Evolutionary conservation across 2,888 invertebrate genomes (phyloP), one percentile per base, ranked within the genome.

Genomic region (Apamea monoglypha): DNA sequence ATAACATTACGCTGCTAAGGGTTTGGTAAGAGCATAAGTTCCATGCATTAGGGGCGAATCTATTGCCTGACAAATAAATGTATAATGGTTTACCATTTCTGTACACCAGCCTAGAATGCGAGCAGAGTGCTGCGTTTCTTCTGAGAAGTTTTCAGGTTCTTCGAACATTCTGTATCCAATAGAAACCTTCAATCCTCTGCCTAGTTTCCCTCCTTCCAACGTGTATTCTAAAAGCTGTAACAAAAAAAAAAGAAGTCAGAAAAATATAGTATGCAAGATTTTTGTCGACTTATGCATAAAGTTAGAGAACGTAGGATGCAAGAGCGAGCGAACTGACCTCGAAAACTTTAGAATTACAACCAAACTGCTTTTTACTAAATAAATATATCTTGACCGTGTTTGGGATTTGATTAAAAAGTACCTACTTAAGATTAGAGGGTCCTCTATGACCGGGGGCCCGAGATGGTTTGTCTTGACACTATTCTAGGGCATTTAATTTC

Each of bases 91-190:
- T 78, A 87, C 85, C 87, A 87, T 85, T 87, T 85, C 85, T 25
- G 66, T 0, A 68, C 85, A 87, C 87, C 85, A 87, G n/a, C 81
- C 85, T 32, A 85, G 74, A 74, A 85, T 29, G 16, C 85, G 85
- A 56, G 85, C 87, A 4, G 53, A 68, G 50, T 85, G 87, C 25
- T 80, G 76, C 8, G 14, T 74, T 66, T 85, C 69, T 50, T 80
- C 76, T 21, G 84, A 80, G 12, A 76, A 79, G 47, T 76, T 7
- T 21, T 68, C 64, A 14, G 87, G 80, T 8, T 80, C 59, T 76
- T 85, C 85, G 50, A 87, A 76, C 74, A 85, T 80, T 72, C 36
- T 64, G 44, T 85, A 85, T 18, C 80, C 87, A 47, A 74, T 32
- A 1, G 84, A 53, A 2, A 68, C 71, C 50, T 68, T 71, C 7